Evolutionary conservation across 2,888 invertebrate genomes (phyloP).

Genomic region (Anodontia alba): DNA sequence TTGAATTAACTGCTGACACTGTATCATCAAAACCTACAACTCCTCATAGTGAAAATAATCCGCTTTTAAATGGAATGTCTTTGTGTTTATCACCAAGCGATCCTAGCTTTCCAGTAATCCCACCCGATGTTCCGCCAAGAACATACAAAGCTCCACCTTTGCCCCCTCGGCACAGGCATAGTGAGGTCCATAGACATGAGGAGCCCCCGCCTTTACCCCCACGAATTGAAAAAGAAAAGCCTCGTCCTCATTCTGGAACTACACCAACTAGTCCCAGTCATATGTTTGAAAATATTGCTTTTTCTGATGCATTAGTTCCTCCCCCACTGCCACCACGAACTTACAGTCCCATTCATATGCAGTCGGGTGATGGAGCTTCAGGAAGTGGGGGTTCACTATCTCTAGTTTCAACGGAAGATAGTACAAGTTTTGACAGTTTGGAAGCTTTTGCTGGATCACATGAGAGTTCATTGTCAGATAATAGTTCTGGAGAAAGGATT

Average conservation of each 20-base stretch:
- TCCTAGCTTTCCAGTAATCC: constrained; percentile 29
- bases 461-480: constrained; percentile 67
- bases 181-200: constrained; percentile 56
- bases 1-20: background rate
- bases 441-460: constrained; percentile 79
- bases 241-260: constrained; percentile 37
- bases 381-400: constrained; percentile 58
- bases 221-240: constrained; percentile 66
- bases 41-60: constrained; percentile 25
- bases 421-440: constrained; percentile 77
- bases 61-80: constrained; percentile 18
- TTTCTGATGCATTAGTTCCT: constrained; percentile 60
- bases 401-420: constrained; percentile 58
- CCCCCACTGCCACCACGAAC: constrained; percentile 80
- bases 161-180: constrained; percentile 70
- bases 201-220: constrained; percentile 79
- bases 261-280: constrained; percentile 52
- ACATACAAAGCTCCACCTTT: constrained; percentile 80
- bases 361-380: constrained; percentile 49
- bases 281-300: constrained; percentile 51
- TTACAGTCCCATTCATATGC: constrained; percentile 78
- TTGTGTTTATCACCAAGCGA: constrained; percentile 9
- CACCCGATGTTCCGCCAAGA: constrained; percentile 78
- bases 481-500: constrained; percentile 41
- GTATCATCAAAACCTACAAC: constrained; percentile 2